Base-by-base conservation (phyloP, 2,113 vertebrate species). In the Phocoena sinus region DNA sequence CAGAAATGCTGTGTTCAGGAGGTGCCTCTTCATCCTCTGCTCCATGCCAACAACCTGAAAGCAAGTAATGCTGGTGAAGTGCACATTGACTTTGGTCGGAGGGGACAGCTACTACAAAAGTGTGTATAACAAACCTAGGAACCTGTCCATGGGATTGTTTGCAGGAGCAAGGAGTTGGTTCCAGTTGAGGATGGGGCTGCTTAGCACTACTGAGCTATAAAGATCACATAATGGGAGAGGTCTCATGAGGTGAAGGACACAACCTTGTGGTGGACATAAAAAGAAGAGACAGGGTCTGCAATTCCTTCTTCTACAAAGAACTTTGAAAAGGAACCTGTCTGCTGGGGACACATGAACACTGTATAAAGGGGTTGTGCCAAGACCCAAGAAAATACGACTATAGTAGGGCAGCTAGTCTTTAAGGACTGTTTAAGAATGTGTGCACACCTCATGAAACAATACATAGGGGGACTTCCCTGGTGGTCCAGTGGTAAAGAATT, bases 31-130 rank as follows among this genome's bases (percentile, higher is more conserved):
- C 89, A 56, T 92, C 25, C 56, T 92, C 93, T 80, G 82, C 68
- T 82, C 17, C 96, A 83, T 36, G 60, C 74, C 76, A 88, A 82
- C 68, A 76, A 83, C 83, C 96, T 96, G 83, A 88, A 96, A 96
- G 53, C 38, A 83, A 91, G 53, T 88, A 94, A 81, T 41, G 60
- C 38, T 82, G 68, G 67, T 96, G 33, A 96, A 91, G 9, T 60
- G 3, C 47, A 36, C 5, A 33, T 1, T 87, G 67, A 17, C 65
- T 50, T 38, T 68, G 36, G 47, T 67, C 6, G 70, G n/a, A 56
- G 20, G 1, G 33, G 62, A 13, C 20, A 60, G 60, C 28, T 65
- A 41, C 36, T 26, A 28, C 1, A 10, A 41, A 60, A 2, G 14
- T n/a, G 7, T 60, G 6, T n/a, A 28, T 44, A 20, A 62, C 5